Base-by-base conservation (phyloP, 2,797 vertebrate species). In the Myotis pilosus region DNA sequence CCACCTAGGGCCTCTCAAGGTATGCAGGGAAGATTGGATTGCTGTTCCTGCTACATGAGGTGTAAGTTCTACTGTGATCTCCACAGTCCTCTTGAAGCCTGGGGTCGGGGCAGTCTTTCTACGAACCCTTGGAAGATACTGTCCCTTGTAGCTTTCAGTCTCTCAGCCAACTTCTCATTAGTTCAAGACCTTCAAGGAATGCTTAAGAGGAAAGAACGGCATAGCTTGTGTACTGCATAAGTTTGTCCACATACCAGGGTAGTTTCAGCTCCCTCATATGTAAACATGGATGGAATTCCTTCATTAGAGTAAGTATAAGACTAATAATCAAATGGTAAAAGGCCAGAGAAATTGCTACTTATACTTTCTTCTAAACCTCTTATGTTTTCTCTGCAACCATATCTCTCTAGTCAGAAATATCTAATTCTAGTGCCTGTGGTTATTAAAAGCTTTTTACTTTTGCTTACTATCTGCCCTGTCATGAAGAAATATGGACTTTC, bases 401-500 rank as follows among this genome's bases (percentile, higher is more conserved):
- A 33, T 85, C 66, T 80, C 76, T 85, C 72, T 85, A 74, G 28
- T 74, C 53, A 85, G 28, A 81, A 76, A 87, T 84, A 87, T 91
- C 22, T 87, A 95, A 6, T 71, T 90, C 41, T 62, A 60, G 30
- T 55, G 23, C 51, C 33, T 47, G 1, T 83, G 55, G 23, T 22
- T 57, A 55, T 86, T 66, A 28, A 78, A 33, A 86, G 12, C 44
- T 92, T 49, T 60, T 95, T 69, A 41, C 55, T 85, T 91, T 68
- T 78, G 6, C 22, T 90, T 87, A 36, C 41, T 60, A 0, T 69
- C 71, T 91, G 38, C 41, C 22, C 25, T 78, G 1, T 71, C 66
- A 23, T 51, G 30, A 86, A 76, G 38, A 87, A 96, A 60, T 51
- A 19, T 10, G 13, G 49, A 41, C 11, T 47, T 62, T 81, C 11